Conservation (phyloP, 30 jellyfish, hydroid and myxozoan species). For the Morbakka virulenta region DNA sequence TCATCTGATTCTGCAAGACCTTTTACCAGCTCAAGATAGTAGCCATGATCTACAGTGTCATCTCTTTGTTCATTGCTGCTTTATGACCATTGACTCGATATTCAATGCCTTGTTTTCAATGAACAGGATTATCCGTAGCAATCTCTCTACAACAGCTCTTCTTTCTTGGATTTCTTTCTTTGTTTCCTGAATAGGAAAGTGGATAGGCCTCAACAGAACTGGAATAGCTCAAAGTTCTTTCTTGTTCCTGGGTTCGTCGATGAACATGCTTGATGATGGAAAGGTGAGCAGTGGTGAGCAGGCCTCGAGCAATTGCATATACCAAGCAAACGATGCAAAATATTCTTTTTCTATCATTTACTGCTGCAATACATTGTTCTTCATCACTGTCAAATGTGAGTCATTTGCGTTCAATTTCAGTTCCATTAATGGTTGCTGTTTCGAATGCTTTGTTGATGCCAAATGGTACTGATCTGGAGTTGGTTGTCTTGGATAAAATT, state of each 20-base stretch:
- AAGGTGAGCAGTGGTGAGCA: neutral
- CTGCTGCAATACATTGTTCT: no score
- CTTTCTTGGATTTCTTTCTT: no score
- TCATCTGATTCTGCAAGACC: slow-evolving; percentile 14
- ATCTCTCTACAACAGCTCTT: slow-evolving; percentile 16
- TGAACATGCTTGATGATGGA: slow-evolving; percentile 1
- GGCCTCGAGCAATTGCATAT: neutral
- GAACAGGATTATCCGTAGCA: slow-evolving; percentile 1
- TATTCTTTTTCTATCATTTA: neutral
- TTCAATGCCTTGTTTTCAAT: neutral
- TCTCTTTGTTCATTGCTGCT: slow-evolving; percentile 23
- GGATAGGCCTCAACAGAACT: slow-evolving; percentile 27
- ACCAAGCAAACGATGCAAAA: slow-evolving; percentile 30
- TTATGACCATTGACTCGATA: slow-evolving; percentile 15
- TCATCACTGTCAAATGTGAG: slow-evolving; percentile 13
- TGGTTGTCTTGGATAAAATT: no score
- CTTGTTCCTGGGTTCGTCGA: no score
- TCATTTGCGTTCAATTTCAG: slow-evolving; percentile 15
- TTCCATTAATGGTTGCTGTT: slow-evolving; percentile 13
- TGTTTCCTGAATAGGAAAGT: neutral
- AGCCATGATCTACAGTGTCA: neutral
- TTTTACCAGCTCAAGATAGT: slow-evolving; percentile 2
- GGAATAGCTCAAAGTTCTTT: no score
- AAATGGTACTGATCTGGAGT: slow-evolving; percentile 29
- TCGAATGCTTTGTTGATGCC: slow-evolving; percentile 14